A percentile compares a stretch with the other conserved stretches of the same genome.
phyloP scores from a whole-genome alignment of 2,113 vertebrate genomes.

The Microtus montanus region DNA sequence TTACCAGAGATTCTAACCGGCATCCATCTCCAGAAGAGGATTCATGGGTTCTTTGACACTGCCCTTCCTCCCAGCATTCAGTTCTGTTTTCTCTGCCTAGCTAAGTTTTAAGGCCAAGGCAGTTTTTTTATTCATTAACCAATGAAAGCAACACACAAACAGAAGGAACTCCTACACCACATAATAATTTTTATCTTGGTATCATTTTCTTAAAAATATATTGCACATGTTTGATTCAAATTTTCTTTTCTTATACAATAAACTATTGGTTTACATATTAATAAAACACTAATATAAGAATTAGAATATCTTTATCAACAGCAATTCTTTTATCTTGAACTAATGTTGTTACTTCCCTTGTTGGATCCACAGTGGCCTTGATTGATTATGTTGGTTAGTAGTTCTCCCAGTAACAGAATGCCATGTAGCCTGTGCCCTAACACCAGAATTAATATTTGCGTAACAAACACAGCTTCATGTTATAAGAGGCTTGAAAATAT shows the following conservation, averaged over 20 bases:
- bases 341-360: not conserved
- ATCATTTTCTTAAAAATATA: not conserved
- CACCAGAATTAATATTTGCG: not conserved
- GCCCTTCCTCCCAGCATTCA: too few species aligned
- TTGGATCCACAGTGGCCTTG: not conserved
- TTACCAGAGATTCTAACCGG: too few species aligned
- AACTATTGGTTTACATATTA: not conserved
- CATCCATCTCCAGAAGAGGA: too few species aligned
- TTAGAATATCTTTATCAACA: not conserved
- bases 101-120: too few species aligned
- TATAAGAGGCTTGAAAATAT: not conserved
- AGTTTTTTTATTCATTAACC: too few species aligned
- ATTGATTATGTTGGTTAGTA: not conserved
- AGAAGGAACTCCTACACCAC: too few species aligned
- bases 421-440: accelerated
- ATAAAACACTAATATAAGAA: not conserved
- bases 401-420: not conserved
- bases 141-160: too few species aligned
- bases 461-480: not conserved
- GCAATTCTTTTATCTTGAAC: not conserved
- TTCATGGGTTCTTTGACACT: too few species aligned
- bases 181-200: not conserved
- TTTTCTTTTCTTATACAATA: not conserved
- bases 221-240: not conserved
- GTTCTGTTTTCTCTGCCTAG: too few species aligned